Percentiles rank a stretch among this genome's conserved stretches.
These are phyloP conservation scores for Sympetrum striolatum DNA, from an alignment of 2,888 invertebrate genomes.

Conservation along the genomic window DNA sequence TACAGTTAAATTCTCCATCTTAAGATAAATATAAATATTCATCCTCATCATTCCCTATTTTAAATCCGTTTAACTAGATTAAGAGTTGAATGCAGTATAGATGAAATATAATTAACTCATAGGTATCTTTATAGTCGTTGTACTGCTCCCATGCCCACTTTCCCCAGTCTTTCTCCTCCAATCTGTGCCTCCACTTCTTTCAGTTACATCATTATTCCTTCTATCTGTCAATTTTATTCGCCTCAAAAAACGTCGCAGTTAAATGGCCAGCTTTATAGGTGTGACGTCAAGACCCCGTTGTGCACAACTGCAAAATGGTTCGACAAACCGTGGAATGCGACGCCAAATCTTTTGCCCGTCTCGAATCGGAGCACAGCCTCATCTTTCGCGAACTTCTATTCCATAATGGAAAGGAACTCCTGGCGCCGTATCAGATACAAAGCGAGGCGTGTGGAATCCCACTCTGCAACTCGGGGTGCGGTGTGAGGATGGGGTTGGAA, in stretches of 20 bases:
- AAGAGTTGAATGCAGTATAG: too few species aligned
- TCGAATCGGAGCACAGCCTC: not conserved
- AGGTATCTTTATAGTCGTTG: too few species aligned
- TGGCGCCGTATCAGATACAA: not conserved
- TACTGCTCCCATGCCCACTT: too few species aligned
- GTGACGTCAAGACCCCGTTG: not conserved
- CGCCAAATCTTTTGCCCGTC: not conserved
- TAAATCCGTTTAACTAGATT: too few species aligned
- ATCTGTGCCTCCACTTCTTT: not conserved
- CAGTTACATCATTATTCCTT: not conserved
- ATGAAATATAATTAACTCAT: too few species aligned
- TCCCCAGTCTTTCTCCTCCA: too few species aligned
- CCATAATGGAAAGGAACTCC: not conserved
- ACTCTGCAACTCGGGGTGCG: not conserved
- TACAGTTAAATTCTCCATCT: too few species aligned
- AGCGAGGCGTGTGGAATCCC: not conserved
- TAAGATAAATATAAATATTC: too few species aligned
- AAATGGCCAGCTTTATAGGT: not conserved
- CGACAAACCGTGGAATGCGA: not conserved
- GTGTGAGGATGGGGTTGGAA: not conserved
- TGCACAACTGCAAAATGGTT: not conserved
- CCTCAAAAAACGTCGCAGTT: not conserved
- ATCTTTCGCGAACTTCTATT: not conserved
- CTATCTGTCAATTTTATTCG: not conserved
- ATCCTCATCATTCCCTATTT: too few species aligned